A percentile compares a stretch with the other conserved stretches of the same genome.
These are phyloP conservation scores for Morus bassanus DNA, from an alignment of 2,797 vertebrate genomes.

Conservation along the genomic window DNA sequence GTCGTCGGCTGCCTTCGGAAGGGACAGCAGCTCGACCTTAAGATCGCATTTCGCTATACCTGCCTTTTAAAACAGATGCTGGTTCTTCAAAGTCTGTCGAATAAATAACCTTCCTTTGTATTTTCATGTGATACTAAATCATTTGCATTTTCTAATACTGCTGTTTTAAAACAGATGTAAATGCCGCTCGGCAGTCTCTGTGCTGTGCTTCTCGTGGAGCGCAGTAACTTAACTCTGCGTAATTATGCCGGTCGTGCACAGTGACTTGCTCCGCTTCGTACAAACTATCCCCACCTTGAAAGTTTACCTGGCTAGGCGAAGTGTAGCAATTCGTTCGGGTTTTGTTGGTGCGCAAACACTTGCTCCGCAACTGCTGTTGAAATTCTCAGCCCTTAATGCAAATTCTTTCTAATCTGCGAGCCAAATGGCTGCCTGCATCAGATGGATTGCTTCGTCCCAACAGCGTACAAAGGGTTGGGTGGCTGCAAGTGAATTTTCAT, in stretches of 20 bases:
- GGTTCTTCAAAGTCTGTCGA: neutral
- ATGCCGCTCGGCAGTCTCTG: neutral
- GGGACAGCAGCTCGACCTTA: neutral
- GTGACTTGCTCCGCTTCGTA: neutral
- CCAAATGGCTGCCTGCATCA: constrained; percentile 53
- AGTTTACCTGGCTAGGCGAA: neutral
- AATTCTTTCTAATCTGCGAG: constrained; percentile 45
- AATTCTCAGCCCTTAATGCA: constrained; percentile 51
- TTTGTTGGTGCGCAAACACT: neutral
- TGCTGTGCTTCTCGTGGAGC: neutral
- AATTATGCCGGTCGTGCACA: neutral
- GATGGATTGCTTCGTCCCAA: neutral
- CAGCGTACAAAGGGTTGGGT: constrained; percentile 6
- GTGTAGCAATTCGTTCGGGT: neutral
- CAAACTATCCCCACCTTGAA: neutral
- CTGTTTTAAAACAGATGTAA: neutral
- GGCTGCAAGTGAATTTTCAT: constrained; percentile 38
- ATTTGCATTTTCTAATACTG: constrained; percentile 17
- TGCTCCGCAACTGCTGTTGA: constrained; percentile 34
- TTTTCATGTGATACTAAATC: neutral
- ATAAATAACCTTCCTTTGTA: neutral
- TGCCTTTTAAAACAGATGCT: neutral
- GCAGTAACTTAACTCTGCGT: neutral
- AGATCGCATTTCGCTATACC: neutral
- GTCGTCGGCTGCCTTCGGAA: neutral